Conservation (phyloP, 1,140 invertebrate species). For the Trigoniulus corallinus region DNA sequence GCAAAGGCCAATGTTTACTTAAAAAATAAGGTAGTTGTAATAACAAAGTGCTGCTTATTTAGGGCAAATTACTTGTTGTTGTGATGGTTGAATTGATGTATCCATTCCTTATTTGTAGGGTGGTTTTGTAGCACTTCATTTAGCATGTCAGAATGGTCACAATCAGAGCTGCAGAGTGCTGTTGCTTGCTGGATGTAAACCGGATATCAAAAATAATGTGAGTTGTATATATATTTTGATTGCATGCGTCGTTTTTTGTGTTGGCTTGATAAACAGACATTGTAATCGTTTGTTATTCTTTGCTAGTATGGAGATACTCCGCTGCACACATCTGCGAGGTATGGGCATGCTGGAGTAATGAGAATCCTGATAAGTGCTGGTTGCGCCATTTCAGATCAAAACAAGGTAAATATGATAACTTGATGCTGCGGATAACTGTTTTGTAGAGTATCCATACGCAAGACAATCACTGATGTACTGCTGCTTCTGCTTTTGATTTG, state of each 20-base stretch:
- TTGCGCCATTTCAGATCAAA: slow-evolving; percentile 71
- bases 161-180: slow-evolving; percentile 85
- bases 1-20: slow-evolving; percentile 48
- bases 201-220: slow-evolving; percentile 82
- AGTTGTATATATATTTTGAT: slow-evolving; percentile 21
- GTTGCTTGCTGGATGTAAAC: slow-evolving; percentile 64
- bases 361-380: slow-evolving; percentile 81
- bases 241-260: slow-evolving; percentile 1
- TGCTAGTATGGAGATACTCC: slow-evolving; percentile 87
- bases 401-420: slow-evolving; percentile 43
- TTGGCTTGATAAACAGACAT: background rate
- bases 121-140: slow-evolving; percentile 81
- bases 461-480: background rate
- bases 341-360: slow-evolving; percentile 88
- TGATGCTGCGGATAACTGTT: background rate
- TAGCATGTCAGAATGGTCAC: slow-evolving; percentile 89
- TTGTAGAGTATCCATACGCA: background rate
- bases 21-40: slow-evolving; percentile 42
- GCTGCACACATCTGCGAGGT: slow-evolving; percentile 83
- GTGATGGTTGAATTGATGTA: too few relatives aligned
- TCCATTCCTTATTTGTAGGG: slow-evolving; percentile 40
- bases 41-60: too few relatives aligned
- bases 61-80: too few relatives aligned
- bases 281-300: slow-evolving; percentile 9
- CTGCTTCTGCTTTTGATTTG: slow-evolving; percentile 14